phyloP scores from a whole-genome alignment of 1,140 invertebrate genomes.

The Harlomillsia oculata region DNA sequence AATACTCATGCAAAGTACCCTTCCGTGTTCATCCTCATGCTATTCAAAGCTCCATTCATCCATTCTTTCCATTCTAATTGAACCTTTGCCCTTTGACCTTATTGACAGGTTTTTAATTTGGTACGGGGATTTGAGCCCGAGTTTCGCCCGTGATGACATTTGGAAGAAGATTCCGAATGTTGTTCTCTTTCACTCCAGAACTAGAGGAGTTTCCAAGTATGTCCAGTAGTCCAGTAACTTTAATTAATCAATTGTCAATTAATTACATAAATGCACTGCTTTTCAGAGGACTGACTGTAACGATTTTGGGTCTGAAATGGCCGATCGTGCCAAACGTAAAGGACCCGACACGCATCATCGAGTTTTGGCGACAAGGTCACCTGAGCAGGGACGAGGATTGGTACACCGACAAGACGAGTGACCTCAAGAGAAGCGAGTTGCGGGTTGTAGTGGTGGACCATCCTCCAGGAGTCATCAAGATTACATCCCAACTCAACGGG shows the following conservation, averaged over 20 bases:
- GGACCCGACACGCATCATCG: slow-evolving; percentile 11
- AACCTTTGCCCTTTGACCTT: too few species aligned
- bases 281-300: slow-evolving; percentile 24
- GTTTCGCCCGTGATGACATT: slow-evolving; percentile 23
- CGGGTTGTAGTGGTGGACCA: slow-evolving; percentile 31
- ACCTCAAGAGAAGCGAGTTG: slow-evolving; percentile 26
- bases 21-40: not conserved
- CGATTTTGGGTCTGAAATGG: slow-evolving; percentile 25
- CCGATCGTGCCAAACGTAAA: slow-evolving; percentile 9
- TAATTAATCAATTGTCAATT: not conserved
- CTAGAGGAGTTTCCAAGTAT: slow-evolving; percentile 6
- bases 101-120: slow-evolving; percentile 30
- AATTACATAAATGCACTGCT: not conserved
- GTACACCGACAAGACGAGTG: slow-evolving; percentile 24
- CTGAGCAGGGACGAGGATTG: slow-evolving; percentile 13
- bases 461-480: slow-evolving; percentile 35
- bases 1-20: slow-evolving; percentile 31
- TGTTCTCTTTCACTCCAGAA: slow-evolving; percentile 29
- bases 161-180: slow-evolving; percentile 34
- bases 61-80: too few species aligned
- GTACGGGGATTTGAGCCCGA: slow-evolving; percentile 21
- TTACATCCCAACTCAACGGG: not conserved
- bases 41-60: not conserved
- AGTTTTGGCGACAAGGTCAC: slow-evolving; percentile 30
- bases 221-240: not conserved